Percentiles rank a stretch among this genome's conserved stretches.
Conservation (phyloP, 2,797 vertebrate genomes). For the Rousettus madagascariensis region DNA sequence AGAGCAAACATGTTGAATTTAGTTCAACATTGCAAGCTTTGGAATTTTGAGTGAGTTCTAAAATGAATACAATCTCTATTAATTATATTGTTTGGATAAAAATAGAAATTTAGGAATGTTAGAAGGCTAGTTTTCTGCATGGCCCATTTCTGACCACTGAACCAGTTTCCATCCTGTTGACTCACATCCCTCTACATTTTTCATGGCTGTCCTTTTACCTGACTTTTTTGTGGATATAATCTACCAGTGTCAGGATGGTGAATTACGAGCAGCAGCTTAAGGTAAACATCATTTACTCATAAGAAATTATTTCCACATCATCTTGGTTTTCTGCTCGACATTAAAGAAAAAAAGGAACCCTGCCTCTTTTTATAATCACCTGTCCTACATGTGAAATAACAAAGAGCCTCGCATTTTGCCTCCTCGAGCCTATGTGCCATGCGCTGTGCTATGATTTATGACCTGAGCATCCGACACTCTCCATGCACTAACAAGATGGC, state of each 20-base stretch:
- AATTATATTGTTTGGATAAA: slow-evolving; percentile 65
- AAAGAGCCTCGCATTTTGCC: slow-evolving; percentile 54
- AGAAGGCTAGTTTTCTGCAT: slow-evolving; percentile 39
- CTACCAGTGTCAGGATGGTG: slow-evolving; percentile 66
- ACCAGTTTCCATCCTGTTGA: slow-evolving; percentile 50
- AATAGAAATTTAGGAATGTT: slow-evolving; percentile 58
- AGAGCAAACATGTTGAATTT: background rate
- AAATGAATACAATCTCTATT: background rate
- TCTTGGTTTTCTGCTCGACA: slow-evolving; percentile 71
- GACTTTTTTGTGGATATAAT: slow-evolving; percentile 71
- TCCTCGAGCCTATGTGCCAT: slow-evolving; percentile 62
- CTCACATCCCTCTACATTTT: slow-evolving; percentile 67
- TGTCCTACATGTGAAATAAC: slow-evolving; percentile 78
- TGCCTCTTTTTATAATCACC: slow-evolving; percentile 67
- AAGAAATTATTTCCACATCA: slow-evolving; percentile 83
- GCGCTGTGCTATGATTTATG: slow-evolving; percentile 78
- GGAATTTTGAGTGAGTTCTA: slow-evolving; percentile 3
- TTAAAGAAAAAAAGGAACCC: slow-evolving; percentile 50
- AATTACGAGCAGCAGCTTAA: slow-evolving; percentile 78
- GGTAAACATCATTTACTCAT: slow-evolving; percentile 79
- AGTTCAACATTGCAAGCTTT: background rate
- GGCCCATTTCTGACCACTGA: slow-evolving; percentile 42
- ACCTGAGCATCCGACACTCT: slow-evolving; percentile 70
- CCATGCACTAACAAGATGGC: slow-evolving; percentile 71
- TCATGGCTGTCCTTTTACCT: slow-evolving; percentile 72